These are phyloP conservation scores for Hyposoter didymator DNA, from an alignment of 2,888 invertebrate genomes.

Conservation along the genomic window DNA sequence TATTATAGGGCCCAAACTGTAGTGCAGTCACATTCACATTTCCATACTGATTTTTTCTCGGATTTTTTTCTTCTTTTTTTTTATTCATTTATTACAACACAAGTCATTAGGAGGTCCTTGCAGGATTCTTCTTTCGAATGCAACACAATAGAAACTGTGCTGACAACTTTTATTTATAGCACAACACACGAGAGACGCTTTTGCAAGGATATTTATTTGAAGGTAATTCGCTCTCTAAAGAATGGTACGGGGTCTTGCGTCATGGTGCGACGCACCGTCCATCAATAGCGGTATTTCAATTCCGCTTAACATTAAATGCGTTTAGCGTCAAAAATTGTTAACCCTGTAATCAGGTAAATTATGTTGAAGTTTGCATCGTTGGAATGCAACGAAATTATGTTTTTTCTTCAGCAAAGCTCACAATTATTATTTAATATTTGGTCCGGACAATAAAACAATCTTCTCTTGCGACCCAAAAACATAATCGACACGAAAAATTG, in stretches of 20 bases:
- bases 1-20: constrained; percentile 17
- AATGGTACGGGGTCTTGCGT: background rate
- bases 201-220: background rate
- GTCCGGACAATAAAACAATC: no score
- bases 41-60: background rate
- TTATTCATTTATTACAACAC: background rate
- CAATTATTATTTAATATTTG: no score
- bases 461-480: no score
- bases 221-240: background rate
- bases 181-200: background rate
- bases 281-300: background rate
- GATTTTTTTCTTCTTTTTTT: no score
- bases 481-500: no score
- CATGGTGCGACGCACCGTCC: background rate
- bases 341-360: background rate
- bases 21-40: constrained; percentile 24
- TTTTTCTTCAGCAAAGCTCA: no score
- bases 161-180: constrained; percentile 5
- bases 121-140: background rate
- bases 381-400: no score
- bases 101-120: background rate
- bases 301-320: background rate
- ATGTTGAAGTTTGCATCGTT: no score
- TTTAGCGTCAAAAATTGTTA: background rate
- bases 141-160: background rate